These are phyloP conservation scores for Dicaeum eximium DNA, from an alignment of 2,113 vertebrate species.

Conservation along the genomic window DNA sequence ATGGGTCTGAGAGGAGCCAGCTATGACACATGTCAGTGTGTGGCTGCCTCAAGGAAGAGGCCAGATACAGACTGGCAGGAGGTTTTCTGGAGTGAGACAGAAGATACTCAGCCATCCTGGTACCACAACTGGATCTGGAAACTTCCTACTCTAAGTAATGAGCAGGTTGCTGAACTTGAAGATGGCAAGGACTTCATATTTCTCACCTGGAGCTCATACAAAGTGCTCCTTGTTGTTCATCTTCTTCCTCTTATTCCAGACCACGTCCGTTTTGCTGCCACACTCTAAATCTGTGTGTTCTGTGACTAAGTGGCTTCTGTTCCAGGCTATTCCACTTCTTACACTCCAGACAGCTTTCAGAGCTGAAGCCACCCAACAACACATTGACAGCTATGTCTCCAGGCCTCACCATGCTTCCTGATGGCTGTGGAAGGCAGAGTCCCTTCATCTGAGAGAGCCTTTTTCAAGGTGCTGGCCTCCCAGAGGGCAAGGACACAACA, in stretches of 20 bases:
- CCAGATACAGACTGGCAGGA: neutral
- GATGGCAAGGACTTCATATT: neutral
- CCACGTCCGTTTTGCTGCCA: accelerated
- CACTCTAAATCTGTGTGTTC: neutral
- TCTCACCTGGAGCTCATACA: neutral
- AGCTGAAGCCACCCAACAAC: neutral
- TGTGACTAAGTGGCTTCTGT: neutral
- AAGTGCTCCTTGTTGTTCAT: neutral
- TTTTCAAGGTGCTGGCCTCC: neutral
- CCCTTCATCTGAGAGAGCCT: neutral
- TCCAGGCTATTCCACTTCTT: neutral
- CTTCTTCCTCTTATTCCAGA: neutral
- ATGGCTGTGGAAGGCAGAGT: neutral
- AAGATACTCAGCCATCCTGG: neutral
- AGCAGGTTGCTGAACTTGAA: neutral
- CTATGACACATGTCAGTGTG: neutral
- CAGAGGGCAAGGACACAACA: neutral
- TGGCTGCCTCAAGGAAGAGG: neutral
- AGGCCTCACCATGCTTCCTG: neutral
- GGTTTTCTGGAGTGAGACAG: neutral
- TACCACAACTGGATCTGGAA: neutral
- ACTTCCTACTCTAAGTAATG: neutral
- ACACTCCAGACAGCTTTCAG: neutral
- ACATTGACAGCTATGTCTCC: accelerated
- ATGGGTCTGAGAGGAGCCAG: neutral